Base-by-base conservation (phyloP, 2,113 vertebrate genomes). In the Syngnathoides biaculeatus region DNA sequence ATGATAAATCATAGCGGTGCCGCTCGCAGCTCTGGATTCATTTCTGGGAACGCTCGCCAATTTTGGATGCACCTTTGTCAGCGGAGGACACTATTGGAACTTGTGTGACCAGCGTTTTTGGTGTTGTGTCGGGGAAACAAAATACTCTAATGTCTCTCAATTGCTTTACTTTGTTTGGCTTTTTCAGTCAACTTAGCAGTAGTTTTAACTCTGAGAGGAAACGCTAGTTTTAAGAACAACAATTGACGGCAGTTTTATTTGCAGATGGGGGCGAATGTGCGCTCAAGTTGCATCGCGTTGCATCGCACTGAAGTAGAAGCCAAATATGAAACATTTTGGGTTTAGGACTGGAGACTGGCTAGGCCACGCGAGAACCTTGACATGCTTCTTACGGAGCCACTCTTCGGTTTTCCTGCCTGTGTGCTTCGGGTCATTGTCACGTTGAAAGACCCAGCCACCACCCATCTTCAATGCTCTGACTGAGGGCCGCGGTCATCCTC, bases 1-100 rank as follows among this genome's bases (percentile, higher is more conserved):
- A 84, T 85, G 81, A 88, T 86, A 85, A 86, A 89, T 89, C 86
- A 80, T 74, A 61, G 59, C 61, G 9, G 50, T 35, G 43, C 75
- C 71, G 69, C 40, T 68, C 72, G 72, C 66, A 72, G 81, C 80
- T 77, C 72, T 72, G 63, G 74, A 79, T 75, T 68, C 56, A 58
- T 82, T 85, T 81, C 74, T 70, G 70, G 65, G 69, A 77, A 81
- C 72, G 65, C 69, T 59, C 77, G 77, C 81, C 82, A 79, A 72
- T 72, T 84, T 81, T 20, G 63, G 48, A 79, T 38, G 27, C 30
- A 30, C 13, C 24, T 57, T 48, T 57, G 55, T 57, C 24, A 39
- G 55, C 8, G 27, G 17, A 57, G 14, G 26, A 17, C 26, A 30
- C 30, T 11, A 17, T 57, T 57, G 12, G 2, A 30, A 27, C 17